Conservation (phyloP, 30 jellyfish, hydroid and myxozoan species). For the Hydractinia echinata region DNA sequence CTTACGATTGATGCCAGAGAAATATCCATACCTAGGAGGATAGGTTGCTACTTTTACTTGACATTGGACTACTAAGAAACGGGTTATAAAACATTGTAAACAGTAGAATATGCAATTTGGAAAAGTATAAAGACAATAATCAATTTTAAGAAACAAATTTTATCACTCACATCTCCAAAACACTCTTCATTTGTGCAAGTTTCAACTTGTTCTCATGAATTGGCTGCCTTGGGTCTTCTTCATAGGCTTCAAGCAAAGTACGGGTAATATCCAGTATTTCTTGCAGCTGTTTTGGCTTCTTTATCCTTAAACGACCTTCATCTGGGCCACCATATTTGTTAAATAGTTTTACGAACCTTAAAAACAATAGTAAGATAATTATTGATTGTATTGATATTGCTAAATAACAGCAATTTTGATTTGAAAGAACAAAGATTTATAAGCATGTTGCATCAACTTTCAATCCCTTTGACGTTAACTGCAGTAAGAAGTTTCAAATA, state of each 20-base stretch:
- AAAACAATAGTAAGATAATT: neutral
- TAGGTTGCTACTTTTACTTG: neutral
- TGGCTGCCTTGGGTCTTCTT: conserved; percentile 21
- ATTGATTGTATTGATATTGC: no score
- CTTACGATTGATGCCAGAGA: conserved; percentile 92
- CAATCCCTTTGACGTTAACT: no score
- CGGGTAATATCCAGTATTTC: conserved; percentile 93
- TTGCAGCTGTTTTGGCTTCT: conserved; percentile 90
- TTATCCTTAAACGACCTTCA: conserved; percentile 87
- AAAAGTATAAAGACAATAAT: neutral
- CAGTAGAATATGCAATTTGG: neutral
- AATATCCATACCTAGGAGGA: conserved; percentile 78
- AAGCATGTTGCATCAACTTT: no score
- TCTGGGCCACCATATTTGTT: conserved; percentile 89
- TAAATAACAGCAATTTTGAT: no score
- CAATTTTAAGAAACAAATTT: neutral
- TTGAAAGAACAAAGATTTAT: no score
- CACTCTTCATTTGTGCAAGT: conserved; percentile 93
- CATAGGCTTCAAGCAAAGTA: conserved; percentile 53
- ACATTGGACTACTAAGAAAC: neutral
- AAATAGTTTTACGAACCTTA: conserved; percentile 77
- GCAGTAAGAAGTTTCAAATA: no score
- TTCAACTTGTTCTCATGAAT: conserved; percentile 80
- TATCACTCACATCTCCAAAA: conserved; percentile 79
- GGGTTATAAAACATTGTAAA: neutral